Evolutionary conservation across 92 coral and sea anemone species (phyloP).

Genomic region (Metridium senile): DNA sequence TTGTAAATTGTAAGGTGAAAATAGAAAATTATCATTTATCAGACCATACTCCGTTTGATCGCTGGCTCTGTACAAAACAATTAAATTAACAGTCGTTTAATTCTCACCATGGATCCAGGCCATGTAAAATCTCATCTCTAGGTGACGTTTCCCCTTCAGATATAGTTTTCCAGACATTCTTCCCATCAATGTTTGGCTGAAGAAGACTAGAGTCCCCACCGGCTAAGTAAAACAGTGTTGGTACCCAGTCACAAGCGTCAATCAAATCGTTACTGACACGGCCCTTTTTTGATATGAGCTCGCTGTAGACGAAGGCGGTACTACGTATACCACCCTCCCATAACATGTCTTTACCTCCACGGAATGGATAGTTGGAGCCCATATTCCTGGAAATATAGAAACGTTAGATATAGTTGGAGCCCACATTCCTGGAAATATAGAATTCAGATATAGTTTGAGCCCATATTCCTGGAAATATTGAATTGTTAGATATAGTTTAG

Average conservation of each 20-base stretch:
- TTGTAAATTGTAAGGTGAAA: no score
- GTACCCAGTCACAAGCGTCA: slow-evolving; percentile 95
- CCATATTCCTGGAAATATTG: no score
- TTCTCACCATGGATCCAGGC: slow-evolving; percentile 82
- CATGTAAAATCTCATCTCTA: slow-evolving; percentile 89
- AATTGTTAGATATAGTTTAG: no score
- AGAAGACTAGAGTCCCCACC: slow-evolving; percentile 79
- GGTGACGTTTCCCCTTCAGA: slow-evolving; percentile 79
- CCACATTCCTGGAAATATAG: no score
- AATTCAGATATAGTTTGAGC: no score
- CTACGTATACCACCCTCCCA: slow-evolving; percentile 99
- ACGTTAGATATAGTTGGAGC: no score
- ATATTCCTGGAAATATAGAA: slow-evolving; percentile 90
- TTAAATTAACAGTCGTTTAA: background rate
- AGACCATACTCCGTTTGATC: no score
- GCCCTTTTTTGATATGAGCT: slow-evolving; percentile 67
- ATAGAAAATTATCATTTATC: no score
- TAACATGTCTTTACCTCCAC: slow-evolving; percentile 92
- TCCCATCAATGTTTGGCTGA: slow-evolving; percentile 73
- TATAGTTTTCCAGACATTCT: slow-evolving; percentile 93
- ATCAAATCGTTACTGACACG: slow-evolving; percentile 92
- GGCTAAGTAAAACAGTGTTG: slow-evolving; percentile 83
- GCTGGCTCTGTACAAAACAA: background rate
- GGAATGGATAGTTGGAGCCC: slow-evolving; percentile 96
- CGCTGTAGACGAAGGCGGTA: slow-evolving; percentile 83